Conservation (phyloP, 2,888 invertebrate species). For the Platerodrilus igneus region DNA sequence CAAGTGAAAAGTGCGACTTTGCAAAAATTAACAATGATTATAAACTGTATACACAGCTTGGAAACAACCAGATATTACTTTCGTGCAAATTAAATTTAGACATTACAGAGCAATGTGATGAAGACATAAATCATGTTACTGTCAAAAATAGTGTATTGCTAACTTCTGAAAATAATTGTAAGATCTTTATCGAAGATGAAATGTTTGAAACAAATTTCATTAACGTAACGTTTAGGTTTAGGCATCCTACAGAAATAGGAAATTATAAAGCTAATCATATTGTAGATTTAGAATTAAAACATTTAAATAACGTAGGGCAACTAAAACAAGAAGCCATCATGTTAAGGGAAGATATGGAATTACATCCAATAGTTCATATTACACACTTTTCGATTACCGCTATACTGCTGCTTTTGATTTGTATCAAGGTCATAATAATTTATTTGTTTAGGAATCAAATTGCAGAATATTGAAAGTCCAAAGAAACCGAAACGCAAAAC, state of each 20-base stretch:
- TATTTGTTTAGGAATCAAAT: too few relatives aligned
- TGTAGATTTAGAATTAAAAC: conserved; percentile 9
- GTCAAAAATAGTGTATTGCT: conserved; percentile 11
- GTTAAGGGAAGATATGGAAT: not conserved
- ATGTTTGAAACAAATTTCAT: conserved; percentile 10
- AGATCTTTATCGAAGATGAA: conserved; percentile 12
- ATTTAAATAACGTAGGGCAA: conserved; percentile 5
- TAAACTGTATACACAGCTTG: too few relatives aligned
- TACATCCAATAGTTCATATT: conserved; percentile 20
- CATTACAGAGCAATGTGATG: too few relatives aligned
- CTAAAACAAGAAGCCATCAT: conserved; percentile 11
- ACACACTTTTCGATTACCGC: conserved; percentile 6
- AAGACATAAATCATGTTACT: too few relatives aligned
- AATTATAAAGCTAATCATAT: conserved; percentile 4
- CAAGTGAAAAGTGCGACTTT: too few relatives aligned
- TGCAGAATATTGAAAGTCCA: too few relatives aligned
- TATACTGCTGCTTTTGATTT: too few relatives aligned
- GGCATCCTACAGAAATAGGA: not conserved
- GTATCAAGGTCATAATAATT: too few relatives aligned
- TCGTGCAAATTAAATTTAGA: too few relatives aligned
- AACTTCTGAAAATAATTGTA: conserved; percentile 11
- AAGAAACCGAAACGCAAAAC: too few relatives aligned
- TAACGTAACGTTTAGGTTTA: conserved; percentile 13
- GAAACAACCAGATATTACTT: too few relatives aligned
- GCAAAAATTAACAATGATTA: too few relatives aligned